These are phyloP conservation scores for Metalampra italica DNA, from an alignment of 2,888 invertebrate species.

Conservation along the genomic window DNA sequence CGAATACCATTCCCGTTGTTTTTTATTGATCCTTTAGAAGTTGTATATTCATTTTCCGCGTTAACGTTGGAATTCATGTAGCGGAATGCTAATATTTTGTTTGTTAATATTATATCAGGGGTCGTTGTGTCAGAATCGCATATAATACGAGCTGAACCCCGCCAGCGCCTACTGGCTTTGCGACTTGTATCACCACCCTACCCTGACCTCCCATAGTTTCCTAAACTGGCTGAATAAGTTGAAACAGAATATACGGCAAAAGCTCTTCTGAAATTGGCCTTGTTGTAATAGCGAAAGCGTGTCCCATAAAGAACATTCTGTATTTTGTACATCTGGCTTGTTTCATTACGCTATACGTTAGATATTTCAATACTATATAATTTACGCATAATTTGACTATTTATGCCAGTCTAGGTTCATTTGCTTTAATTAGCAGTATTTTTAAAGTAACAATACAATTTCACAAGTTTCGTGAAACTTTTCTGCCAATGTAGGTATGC, in stretches of 20 bases:
- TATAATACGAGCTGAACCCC: constrained; percentile 43
- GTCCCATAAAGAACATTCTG: constrained; percentile 68
- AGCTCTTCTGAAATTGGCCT: constrained; percentile 49
- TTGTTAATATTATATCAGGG: constrained; percentile 46
- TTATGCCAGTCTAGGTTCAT: background rate
- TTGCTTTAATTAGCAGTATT: background rate
- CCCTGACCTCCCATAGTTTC: constrained; percentile 26
- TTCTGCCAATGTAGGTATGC: too few relatives aligned
- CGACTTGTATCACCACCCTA: constrained; percentile 35
- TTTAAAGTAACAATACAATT: background rate
- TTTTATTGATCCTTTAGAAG: constrained; percentile 12
- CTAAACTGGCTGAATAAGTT: constrained; percentile 25
- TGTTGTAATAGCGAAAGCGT: constrained; percentile 62
- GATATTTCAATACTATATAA: constrained; percentile 20
- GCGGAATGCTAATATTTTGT: constrained; percentile 39
- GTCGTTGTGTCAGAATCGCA: constrained; percentile 44
- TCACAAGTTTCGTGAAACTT: background rate
- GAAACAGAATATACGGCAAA: constrained; percentile 31
- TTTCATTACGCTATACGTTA: constrained; percentile 50
- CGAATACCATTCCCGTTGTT: background rate
- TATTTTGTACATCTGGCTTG: constrained; percentile 68
- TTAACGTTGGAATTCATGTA: constrained; percentile 26
- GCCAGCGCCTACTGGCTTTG: constrained; percentile 38
- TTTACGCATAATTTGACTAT: background rate
- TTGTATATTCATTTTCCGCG: constrained; percentile 22